Evolutionary conservation across 2,888 invertebrate species (phyloP).

Genomic region (Philonicus albiceps): DNA sequence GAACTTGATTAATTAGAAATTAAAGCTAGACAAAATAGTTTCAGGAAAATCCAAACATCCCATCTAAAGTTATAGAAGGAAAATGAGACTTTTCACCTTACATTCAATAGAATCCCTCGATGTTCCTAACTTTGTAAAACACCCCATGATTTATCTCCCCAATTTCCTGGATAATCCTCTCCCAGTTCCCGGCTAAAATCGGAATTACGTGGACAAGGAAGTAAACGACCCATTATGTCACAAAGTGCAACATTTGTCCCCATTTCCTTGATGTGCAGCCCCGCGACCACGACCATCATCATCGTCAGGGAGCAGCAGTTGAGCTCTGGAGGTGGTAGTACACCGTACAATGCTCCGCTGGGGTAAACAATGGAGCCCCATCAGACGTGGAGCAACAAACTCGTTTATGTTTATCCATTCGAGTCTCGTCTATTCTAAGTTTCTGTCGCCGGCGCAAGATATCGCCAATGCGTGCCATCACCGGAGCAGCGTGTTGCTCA

Average conservation of each 20-base stretch:
- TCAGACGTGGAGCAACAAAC: conserved; percentile 7
- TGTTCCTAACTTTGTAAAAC: not conserved
- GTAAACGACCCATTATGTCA: not conserved
- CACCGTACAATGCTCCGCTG: not conserved
- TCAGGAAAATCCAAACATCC: too few species aligned
- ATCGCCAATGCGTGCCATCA: not conserved
- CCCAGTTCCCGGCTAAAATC: not conserved
- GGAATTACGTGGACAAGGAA: not conserved
- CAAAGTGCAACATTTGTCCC: conserved; percentile 1
- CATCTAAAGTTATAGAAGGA: too few species aligned
- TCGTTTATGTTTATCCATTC: conserved; percentile 27
- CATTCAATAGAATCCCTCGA: not conserved
- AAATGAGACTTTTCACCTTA: not conserved
- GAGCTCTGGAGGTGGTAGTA: not conserved
- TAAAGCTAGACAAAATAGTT: too few species aligned
- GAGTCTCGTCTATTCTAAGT: conserved; percentile 13
- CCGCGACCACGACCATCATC: not conserved
- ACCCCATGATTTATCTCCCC: not conserved
- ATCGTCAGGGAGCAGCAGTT: not conserved
- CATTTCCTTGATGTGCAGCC: not conserved
- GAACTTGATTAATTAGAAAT: too few species aligned
- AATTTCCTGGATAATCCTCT: not conserved
- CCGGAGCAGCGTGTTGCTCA: not conserved
- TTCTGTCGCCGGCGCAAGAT: not conserved
- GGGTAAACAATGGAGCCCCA: conserved; percentile 10